Percentiles rank a stretch among this genome's conserved stretches.
phyloP scores from a whole-genome alignment of 1,140 invertebrate genomes.

The Magallana gigas region DNA sequence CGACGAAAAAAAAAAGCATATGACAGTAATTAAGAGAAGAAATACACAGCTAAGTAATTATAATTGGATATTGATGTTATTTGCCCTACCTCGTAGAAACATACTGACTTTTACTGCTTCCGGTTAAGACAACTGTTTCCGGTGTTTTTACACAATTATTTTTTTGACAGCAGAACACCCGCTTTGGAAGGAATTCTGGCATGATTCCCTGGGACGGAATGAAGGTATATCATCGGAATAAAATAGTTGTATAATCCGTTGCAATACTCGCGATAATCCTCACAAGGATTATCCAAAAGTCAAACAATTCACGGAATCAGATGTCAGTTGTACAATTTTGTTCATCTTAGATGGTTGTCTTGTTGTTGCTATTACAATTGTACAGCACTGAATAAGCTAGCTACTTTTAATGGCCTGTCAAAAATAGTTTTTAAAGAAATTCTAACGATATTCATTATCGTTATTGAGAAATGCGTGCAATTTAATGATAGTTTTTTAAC shows the following conservation, averaged over 20 bases:
- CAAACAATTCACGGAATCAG: conserved; percentile 22
- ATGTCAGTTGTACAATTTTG: neutral
- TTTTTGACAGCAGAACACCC: neutral
- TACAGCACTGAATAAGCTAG: no score
- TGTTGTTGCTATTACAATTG: no score
- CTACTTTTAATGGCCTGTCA: no score
- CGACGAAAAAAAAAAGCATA: neutral
- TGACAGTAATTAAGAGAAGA: conserved; percentile 5
- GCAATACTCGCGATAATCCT: neutral
- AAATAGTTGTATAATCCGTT: neutral
- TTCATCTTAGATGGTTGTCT: no score
- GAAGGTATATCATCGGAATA: neutral
- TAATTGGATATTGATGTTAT: conserved; percentile 23
- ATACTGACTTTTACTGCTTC: conserved; percentile 30
- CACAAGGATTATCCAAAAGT: neutral
- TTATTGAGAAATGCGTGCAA: no score
- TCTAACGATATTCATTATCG: no score
- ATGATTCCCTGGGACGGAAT: neutral
- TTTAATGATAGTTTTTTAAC: no score
- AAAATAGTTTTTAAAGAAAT: no score
- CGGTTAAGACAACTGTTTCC: conserved; percentile 31
- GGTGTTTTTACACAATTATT: neutral
- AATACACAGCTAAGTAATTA: neutral
- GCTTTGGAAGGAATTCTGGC: neutral
- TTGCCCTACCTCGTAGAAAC: neutral